Evolutionary conservation across 2,797 vertebrate species (phyloP).

Genomic region (Rhinoraja longicauda): DNA sequence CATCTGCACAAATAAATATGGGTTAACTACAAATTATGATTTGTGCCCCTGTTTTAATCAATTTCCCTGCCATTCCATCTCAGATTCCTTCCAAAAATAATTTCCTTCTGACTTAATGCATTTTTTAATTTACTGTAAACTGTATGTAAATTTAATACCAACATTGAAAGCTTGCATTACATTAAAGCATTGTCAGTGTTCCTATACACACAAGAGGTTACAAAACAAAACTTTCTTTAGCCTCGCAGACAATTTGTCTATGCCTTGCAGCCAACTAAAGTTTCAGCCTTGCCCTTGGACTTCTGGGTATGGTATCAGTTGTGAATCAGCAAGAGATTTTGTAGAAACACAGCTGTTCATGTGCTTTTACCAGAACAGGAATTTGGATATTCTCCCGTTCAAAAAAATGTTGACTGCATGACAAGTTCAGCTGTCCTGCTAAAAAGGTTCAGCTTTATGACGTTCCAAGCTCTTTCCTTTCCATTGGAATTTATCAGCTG

Average conservation of each 20-base stretch:
- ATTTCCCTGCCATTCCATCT: not conserved
- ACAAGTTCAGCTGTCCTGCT: slow-evolving; percentile 15
- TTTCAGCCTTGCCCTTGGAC: slow-evolving; percentile 3
- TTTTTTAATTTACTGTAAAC: not conserved
- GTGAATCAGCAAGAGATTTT: not conserved
- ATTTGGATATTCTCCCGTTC: not conserved
- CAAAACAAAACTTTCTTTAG: not conserved
- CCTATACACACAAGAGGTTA: not conserved
- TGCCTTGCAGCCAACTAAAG: not conserved
- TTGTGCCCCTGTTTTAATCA: not conserved
- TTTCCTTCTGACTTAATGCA: not conserved
- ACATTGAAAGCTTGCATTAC: not conserved
- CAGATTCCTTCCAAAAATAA: not conserved
- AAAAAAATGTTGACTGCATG: not conserved
- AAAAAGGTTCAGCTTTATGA: slow-evolving; percentile 13
- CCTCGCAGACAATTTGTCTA: not conserved
- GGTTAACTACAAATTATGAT: not conserved
- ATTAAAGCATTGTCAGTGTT: not conserved
- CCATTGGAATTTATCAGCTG: not conserved
- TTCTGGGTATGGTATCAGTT: not conserved
- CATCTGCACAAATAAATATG: no score
- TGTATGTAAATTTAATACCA: not conserved
- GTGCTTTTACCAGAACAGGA: not conserved
- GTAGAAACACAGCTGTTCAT: slow-evolving; percentile 7
- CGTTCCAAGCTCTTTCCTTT: not conserved